Conservation (phyloP, 2,797 vertebrate species). For the Podarcis lilfordi region DNA sequence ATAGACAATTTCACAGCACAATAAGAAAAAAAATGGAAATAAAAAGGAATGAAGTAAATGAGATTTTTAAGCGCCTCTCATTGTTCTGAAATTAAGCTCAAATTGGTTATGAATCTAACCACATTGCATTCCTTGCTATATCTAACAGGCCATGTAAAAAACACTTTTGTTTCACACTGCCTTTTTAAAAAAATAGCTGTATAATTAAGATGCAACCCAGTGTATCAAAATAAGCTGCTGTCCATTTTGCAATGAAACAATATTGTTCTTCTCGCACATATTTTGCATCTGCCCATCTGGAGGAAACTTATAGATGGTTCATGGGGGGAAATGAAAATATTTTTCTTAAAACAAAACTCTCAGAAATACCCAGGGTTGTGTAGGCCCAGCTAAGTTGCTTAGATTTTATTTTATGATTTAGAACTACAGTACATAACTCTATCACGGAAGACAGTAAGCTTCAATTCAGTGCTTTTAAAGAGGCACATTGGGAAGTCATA, state of each 20-base stretch:
- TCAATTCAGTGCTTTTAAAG: neutral
- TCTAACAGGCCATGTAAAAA: conserved; percentile 85
- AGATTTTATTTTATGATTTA: neutral
- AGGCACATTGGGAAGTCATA: neutral
- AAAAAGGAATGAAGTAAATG: conserved; percentile 79
- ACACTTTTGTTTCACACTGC: conserved; percentile 82
- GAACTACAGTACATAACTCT: neutral
- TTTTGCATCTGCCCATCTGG: neutral
- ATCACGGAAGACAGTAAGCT: neutral
- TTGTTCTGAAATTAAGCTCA: conserved; percentile 70
- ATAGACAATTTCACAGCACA: conserved; percentile 82
- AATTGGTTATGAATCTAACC: conserved; percentile 65
- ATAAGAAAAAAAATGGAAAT: conserved; percentile 74
- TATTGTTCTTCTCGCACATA: neutral
- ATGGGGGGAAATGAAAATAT: neutral
- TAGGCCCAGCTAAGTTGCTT: neutral
- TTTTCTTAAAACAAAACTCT: conserved; percentile 18
- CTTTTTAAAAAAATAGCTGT: conserved; percentile 61
- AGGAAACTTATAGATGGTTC: conserved; percentile 39
- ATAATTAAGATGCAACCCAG: conserved; percentile 47
- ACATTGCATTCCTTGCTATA: conserved; percentile 68
- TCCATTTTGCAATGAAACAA: conserved; percentile 45
- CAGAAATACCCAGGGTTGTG: neutral
- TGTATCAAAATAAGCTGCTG: conserved; percentile 44
- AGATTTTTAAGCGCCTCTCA: conserved; percentile 75